Evolutionary conservation across 2,888 invertebrate species (phyloP).

Genomic region (Oxytorus armatus): DNA sequence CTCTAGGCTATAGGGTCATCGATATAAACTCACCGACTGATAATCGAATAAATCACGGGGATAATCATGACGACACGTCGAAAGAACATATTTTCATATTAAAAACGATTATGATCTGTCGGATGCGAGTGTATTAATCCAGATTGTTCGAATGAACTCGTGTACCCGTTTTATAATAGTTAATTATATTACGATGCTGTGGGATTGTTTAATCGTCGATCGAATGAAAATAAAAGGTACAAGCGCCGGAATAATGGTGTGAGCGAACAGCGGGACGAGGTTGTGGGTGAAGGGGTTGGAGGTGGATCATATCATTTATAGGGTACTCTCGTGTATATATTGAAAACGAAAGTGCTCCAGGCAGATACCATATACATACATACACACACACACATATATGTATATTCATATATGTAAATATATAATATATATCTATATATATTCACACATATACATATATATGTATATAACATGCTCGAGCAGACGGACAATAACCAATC

Average conservation of each 20-base stretch:
- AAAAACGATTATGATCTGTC: constrained; percentile 2
- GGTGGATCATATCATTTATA: constrained; percentile 24
- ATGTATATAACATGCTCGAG: constrained; percentile 66
- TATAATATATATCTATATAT: no score
- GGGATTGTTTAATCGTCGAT: constrained; percentile 64
- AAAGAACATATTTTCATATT: constrained; percentile 17
- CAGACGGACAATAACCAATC: constrained; percentile 82
- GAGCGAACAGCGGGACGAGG: constrained; percentile 12
- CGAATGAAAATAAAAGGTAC: constrained; percentile 71
- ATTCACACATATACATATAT: no score
- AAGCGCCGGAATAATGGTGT: constrained; percentile 45
- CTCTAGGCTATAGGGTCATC: no score
- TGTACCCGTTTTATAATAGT: constrained; percentile 35
- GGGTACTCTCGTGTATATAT: constrained; percentile 17
- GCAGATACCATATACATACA: constrained; percentile 27
- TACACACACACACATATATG: constrained; percentile 1
- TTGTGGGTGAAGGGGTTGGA: background rate
- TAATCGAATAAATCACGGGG: background rate
- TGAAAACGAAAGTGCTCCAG: constrained; percentile 63
- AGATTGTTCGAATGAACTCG: constrained; percentile 12
- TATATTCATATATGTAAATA: background rate
- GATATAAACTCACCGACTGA: background rate
- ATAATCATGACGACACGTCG: background rate
- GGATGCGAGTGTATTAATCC: background rate
- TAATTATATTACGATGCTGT: constrained; percentile 37